phyloP scores from a whole-genome alignment of 2,888 invertebrate species.

The Drosophila infuscata region DNA sequence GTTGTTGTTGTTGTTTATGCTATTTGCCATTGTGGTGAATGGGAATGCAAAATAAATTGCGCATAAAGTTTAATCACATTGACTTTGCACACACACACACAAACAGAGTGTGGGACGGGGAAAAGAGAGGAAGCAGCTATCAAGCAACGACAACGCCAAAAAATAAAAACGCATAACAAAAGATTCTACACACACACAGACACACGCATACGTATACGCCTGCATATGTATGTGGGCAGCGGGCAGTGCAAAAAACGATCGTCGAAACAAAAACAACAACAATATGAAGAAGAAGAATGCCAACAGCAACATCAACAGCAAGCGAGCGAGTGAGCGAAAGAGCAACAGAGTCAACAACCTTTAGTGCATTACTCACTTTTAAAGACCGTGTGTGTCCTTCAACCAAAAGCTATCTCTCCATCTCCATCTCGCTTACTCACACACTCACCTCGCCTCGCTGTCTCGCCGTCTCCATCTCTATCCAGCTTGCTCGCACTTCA shows the following conservation, averaged over 20 bases:
- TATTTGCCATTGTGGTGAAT: slow-evolving; percentile 67
- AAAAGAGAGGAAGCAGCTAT: slow-evolving; percentile 46
- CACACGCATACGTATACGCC: slow-evolving; percentile 9
- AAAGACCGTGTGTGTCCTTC: slow-evolving; percentile 84
- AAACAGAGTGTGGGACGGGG: background rate
- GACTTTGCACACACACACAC: slow-evolving; percentile 62
- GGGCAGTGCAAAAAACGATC: slow-evolving; percentile 67
- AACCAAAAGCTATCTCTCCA: slow-evolving; percentile 82
- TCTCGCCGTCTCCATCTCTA: slow-evolving; percentile 7
- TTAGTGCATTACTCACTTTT: slow-evolving; percentile 83
- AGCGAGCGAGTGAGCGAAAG: slow-evolving; percentile 5
- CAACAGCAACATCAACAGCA: slow-evolving; percentile 29
- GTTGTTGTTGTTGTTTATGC: slow-evolving; percentile 45
- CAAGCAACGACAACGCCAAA: slow-evolving; percentile 63
- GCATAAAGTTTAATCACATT: slow-evolving; percentile 84
- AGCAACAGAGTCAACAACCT: slow-evolving; percentile 80
- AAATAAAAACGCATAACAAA: slow-evolving; percentile 77
- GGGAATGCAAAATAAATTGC: slow-evolving; percentile 83
- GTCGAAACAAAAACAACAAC: slow-evolving; percentile 27
- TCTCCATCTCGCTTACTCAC: slow-evolving; percentile 45
- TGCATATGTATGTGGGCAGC: slow-evolving; percentile 40
- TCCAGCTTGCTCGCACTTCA: background rate
- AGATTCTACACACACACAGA: slow-evolving; percentile 57
- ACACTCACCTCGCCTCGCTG: slow-evolving; percentile 9
- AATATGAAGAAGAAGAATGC: slow-evolving; percentile 3